Evolutionary conservation across 2,113 vertebrate genomes (phyloP).

Genomic region (Amazona vittata): DNA sequence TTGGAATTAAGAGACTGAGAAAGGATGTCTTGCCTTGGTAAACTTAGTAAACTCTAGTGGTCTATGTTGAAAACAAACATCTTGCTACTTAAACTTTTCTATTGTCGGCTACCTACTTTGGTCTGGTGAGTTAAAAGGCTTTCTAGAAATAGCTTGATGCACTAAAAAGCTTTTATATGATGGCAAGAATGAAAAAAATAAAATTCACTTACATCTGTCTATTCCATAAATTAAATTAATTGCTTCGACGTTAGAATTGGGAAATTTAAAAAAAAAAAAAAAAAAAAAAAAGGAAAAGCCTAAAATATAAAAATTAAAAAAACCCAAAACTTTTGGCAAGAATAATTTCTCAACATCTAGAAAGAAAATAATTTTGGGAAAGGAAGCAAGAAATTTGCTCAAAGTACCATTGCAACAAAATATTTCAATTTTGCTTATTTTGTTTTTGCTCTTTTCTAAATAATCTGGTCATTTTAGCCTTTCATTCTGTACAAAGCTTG

Average conservation of each 20-base stretch:
- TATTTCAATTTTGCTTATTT: not conserved
- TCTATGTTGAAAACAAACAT: not conserved
- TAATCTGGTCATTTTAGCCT: not conserved
- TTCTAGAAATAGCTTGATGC: not conserved
- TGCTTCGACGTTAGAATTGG: not conserved
- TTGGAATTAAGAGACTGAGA: not conserved
- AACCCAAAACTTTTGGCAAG: not conserved
- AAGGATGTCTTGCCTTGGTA: not conserved
- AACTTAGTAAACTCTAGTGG: not conserved
- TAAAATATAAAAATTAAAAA: not conserved
- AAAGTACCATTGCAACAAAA: not conserved
- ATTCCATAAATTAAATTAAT: not conserved
- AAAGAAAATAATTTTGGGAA: not conserved
- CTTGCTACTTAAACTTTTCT: not conserved
- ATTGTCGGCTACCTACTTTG: not conserved
- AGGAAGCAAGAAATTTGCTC: not conserved
- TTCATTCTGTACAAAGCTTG: not conserved
- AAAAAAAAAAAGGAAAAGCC: too few relatives aligned
- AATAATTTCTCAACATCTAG: not conserved
- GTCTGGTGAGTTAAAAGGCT: not conserved
- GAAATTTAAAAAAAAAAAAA: not conserved
- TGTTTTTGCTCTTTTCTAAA: not conserved
- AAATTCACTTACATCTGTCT: not conserved
- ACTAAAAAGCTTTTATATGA: not conserved
- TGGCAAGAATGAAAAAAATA: not conserved